These are phyloP conservation scores for Anoplophora glabripennis DNA, from an alignment of 1,140 invertebrate genomes.

Conservation along the genomic window DNA sequence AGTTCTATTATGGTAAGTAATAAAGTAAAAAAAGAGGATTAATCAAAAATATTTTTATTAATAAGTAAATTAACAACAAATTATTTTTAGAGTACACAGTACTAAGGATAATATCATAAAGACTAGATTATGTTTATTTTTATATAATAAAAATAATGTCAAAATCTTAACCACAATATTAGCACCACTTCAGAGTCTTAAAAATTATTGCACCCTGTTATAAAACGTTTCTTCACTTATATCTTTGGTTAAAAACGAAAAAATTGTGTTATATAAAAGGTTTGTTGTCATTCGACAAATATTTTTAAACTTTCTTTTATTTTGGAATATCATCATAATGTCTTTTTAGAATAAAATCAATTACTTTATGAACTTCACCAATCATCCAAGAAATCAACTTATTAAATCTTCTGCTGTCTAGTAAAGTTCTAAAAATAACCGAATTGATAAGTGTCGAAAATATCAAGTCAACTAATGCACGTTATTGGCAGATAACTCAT, in stretches of 20 bases:
- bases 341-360: not conserved
- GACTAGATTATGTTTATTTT: slow-evolving; percentile 30
- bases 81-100: slow-evolving; percentile 25
- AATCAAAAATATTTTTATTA: slow-evolving; percentile 8
- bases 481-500: slow-evolving; percentile 22
- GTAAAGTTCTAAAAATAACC: not conserved
- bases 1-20: too few relatives aligned
- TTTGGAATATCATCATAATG: not conserved
- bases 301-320: not conserved
- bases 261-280: too few relatives aligned
- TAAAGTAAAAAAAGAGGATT: too few relatives aligned
- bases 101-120: slow-evolving; percentile 23
- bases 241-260: slow-evolving; percentile 24
- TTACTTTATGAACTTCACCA: not conserved
- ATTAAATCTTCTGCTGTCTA: not conserved
- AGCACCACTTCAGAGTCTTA: slow-evolving; percentile 9
- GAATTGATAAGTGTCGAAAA: not conserved
- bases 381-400: not conserved
- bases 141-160: slow-evolving; percentile 12
- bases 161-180: slow-evolving; percentile 9
- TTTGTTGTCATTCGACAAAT: too few relatives aligned
- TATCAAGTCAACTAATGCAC: slow-evolving; percentile 8
- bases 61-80: slow-evolving; percentile 28
- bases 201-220: slow-evolving; percentile 19
- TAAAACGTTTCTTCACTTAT: slow-evolving; percentile 9